Percentiles rank a stretch among this genome's conserved stretches.
Conservation (phyloP, 92 coral and sea anemone genomes). For the Parazoanthus atlanticus region DNA sequence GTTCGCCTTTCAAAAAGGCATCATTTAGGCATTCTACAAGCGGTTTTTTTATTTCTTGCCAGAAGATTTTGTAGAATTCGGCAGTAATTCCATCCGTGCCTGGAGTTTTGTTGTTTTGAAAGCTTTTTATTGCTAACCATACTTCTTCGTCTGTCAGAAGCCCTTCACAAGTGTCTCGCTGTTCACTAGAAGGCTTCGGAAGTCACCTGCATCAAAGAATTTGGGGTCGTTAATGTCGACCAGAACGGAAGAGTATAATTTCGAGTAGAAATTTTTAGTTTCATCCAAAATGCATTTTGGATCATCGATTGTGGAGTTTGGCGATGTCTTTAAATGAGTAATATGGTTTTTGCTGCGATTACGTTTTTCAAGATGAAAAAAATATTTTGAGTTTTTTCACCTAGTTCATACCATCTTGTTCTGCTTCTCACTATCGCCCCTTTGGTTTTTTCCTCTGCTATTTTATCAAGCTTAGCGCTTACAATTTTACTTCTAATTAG, state of each 20-base stretch:
- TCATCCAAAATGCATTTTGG: not conserved
- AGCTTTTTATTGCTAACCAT: not conserved
- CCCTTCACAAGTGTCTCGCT: not conserved
- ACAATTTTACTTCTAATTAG: not conserved
- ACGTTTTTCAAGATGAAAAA: constrained; percentile 1
- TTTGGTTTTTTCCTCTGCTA: constrained; percentile 14
- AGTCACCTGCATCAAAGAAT: not conserved
- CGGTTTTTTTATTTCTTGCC: not conserved
- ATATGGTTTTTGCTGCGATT: constrained; percentile 8
- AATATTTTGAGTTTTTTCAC: constrained; percentile 19
- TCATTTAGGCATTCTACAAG: constrained; percentile 20
- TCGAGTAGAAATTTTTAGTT: not conserved
- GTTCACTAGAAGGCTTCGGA: constrained; percentile 1
- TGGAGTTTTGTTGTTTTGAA: not conserved
- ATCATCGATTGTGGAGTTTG: constrained; percentile 5
- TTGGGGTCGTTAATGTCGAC: too few species aligned
- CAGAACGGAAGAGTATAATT: not conserved
- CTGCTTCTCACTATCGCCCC: constrained; percentile 18
- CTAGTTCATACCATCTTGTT: constrained; percentile 13
- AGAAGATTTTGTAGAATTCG: not conserved
- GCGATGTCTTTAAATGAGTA: not conserved
- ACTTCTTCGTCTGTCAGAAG: not conserved
- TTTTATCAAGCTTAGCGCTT: constrained; percentile 11
- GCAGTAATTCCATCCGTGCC: not conserved
- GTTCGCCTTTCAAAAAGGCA: constrained; percentile 8